These are phyloP conservation scores for Ophioninae sp. DNA, from an alignment of 2,888 invertebrate species.

Conservation along the genomic window DNA sequence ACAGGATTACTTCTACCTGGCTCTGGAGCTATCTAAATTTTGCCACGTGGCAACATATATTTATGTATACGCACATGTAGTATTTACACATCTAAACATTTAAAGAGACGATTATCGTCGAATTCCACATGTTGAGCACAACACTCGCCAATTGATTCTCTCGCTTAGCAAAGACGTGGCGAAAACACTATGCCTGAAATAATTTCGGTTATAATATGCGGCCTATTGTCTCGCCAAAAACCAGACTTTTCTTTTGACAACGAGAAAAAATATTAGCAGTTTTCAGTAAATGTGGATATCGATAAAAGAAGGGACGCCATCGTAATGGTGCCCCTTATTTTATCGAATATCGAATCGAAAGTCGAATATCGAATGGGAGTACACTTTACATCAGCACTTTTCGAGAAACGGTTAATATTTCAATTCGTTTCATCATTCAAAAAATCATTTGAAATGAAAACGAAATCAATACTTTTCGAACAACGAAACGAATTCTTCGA, in stretches of 20 bases:
- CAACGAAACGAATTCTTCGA: too few species aligned
- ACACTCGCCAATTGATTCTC: background rate
- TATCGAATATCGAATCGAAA: too few species aligned
- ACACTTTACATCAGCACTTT: background rate
- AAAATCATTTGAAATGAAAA: too few species aligned
- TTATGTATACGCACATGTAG: background rate
- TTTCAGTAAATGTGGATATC: background rate
- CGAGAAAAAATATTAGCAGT: background rate
- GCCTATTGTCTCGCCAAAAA: background rate
- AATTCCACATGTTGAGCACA: background rate
- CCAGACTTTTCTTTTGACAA: background rate
- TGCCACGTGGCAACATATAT: too few species aligned
- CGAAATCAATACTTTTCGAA: too few species aligned
- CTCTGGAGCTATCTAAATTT: too few species aligned
- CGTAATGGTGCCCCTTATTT: too few species aligned
- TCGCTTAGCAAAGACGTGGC: background rate
- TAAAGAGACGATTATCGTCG: constrained; percentile 10
- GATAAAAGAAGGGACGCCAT: too few species aligned
- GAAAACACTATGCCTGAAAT: background rate
- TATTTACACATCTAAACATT: background rate
- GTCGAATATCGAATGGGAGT: too few species aligned
- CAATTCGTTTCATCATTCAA: background rate
- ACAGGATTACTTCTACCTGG: too few species aligned
- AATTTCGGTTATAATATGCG: background rate
- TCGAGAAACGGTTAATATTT: background rate